A percentile compares a stretch with the other conserved stretches of the same genome.
These are phyloP conservation scores for Hemaris fuciformis DNA, from an alignment of 2,888 invertebrate genomes.

Conservation along the genomic window DNA sequence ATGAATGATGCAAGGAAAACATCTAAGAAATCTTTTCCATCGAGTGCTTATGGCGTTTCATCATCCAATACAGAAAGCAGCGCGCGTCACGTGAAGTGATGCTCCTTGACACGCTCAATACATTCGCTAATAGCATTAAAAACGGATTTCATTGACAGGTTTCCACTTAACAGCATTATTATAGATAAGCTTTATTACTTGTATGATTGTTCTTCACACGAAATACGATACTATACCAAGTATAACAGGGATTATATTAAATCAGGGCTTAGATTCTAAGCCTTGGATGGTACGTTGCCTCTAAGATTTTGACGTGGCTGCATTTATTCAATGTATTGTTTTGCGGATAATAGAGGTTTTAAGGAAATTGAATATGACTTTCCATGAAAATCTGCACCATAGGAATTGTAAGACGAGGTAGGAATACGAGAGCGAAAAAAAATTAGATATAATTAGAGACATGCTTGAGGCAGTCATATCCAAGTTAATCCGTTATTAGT, in stretches of 20 bases:
- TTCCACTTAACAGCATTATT: slow-evolving; percentile 35
- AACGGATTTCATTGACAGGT: slow-evolving; percentile 53
- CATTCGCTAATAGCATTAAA: slow-evolving; percentile 55
- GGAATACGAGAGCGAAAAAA: too few relatives aligned
- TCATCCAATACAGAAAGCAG: slow-evolving; percentile 13
- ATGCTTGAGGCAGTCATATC: too few relatives aligned
- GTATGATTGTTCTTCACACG: not conserved
- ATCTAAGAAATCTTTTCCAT: not conserved
- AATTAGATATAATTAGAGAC: too few relatives aligned
- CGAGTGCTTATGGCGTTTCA: not conserved
- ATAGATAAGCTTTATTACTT: slow-evolving; percentile 19
- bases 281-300: too few relatives aligned
- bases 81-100: slow-evolving; percentile 22
- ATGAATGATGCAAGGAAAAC: too few relatives aligned
- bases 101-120: slow-evolving; percentile 33
- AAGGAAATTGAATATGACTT: too few relatives aligned
- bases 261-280: not conserved
- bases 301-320: not conserved
- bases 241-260: not conserved
- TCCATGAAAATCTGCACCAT: too few relatives aligned
- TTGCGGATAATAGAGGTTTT: too few relatives aligned
- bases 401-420: too few relatives aligned
- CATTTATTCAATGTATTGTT: not conserved
- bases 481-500: too few relatives aligned
- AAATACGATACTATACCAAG: not conserved